phyloP scores from a whole-genome alignment of 2,113 vertebrate species.

The Serilophus lunatus region DNA sequence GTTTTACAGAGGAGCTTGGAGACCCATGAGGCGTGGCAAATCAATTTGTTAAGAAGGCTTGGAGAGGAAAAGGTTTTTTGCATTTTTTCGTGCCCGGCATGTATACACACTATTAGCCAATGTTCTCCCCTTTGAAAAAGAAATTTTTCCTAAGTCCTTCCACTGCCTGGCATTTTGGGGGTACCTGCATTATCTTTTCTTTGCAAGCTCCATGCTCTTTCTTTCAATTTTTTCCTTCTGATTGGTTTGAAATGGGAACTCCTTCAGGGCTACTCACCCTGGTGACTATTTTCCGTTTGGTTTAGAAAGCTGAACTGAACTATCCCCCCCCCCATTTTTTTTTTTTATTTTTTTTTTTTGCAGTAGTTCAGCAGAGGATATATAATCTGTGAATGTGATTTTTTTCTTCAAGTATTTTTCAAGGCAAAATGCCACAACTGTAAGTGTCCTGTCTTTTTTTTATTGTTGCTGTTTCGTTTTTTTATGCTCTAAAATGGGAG shows the following conservation, averaged over 20 bases:
- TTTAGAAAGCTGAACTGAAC: not conserved
- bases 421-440: fast-evolving
- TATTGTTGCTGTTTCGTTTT: fast-evolving
- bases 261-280: not conserved
- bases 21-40: no score
- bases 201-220: not conserved
- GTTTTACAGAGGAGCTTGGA: no score
- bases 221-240: not conserved
- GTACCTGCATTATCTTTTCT: no score
- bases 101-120: no score
- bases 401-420: not conserved
- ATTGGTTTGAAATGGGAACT: not conserved
- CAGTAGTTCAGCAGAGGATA: not conserved
- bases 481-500: not conserved
- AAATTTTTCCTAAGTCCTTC: no score
- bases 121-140: no score
- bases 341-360: no score
- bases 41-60: no score
- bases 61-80: no score
- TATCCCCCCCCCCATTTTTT: no score
- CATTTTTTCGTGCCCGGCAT: no score
- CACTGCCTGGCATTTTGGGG: no score
- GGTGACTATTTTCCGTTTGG: not conserved
- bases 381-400: fast-evolving
- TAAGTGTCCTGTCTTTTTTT: fast-evolving